Percentiles rank a stretch among this genome's conserved stretches.
These are phyloP conservation scores for Drosophila silvestris DNA, from an alignment of 2,888 invertebrate genomes.

Conservation along the genomic window DNA sequence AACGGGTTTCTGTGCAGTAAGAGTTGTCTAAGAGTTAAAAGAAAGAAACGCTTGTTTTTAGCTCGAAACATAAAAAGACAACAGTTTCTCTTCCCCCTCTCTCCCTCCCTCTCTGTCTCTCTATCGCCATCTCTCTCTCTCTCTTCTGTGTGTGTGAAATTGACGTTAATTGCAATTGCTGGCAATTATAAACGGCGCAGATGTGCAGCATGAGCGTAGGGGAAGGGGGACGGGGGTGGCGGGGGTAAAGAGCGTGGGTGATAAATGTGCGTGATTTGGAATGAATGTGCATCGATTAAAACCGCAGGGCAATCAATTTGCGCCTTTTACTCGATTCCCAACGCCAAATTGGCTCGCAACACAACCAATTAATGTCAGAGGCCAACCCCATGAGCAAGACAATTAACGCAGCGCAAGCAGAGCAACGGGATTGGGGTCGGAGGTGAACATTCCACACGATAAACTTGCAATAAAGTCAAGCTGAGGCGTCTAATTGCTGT, in stretches of 20 bases:
- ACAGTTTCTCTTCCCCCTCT: constrained; percentile 9
- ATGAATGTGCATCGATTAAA: constrained; percentile 83
- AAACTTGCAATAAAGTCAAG: constrained; percentile 79
- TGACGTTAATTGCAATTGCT: constrained; percentile 70
- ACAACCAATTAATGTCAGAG: constrained; percentile 78
- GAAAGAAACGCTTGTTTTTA: constrained; percentile 38
- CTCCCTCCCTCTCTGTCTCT: background rate
- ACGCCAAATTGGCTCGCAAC: constrained; percentile 72
- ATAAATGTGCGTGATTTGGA: constrained; percentile 82
- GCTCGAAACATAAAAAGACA: constrained; percentile 9
- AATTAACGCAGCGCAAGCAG: constrained; percentile 44
- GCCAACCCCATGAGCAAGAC: constrained; percentile 51
- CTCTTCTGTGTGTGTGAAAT: constrained; percentile 13
- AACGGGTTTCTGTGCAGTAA: constrained; percentile 67
- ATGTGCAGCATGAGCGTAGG: constrained; percentile 55
- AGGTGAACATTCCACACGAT: constrained; percentile 65
- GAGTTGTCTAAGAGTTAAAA: constrained; percentile 18
- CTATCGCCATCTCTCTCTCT: background rate
- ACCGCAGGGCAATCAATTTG: constrained; percentile 83
- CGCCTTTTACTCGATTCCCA: constrained; percentile 72
- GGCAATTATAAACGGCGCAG: constrained; percentile 77
- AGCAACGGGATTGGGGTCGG: background rate
- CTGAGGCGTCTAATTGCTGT: constrained; percentile 76
- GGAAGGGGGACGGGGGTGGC: background rate
- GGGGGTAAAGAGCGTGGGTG: constrained; percentile 56